Base-by-base conservation (phyloP, 1,140 invertebrate species). In the Calliphora vicina region DNA sequence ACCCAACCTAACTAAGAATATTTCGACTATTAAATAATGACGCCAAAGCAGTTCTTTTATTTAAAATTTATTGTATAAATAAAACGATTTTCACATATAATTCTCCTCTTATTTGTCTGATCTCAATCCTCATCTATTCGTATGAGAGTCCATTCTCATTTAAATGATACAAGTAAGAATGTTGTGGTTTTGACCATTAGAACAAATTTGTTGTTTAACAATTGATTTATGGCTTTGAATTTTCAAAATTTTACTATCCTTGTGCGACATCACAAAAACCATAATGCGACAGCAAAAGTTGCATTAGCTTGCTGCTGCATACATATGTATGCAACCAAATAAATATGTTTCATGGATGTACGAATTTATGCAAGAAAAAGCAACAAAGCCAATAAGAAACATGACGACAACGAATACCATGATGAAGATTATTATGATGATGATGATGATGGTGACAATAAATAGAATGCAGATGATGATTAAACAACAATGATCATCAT, bases 191-290 rank as follows among this genome's bases (percentile, higher is more conserved):
- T 78, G 74, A 78, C 35, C 74, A 78, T 78, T 43, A 45, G 74
- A 43, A 78, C 74, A 78, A 78, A 78, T 78, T 78, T 78, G 74
- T 78, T 78, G 74, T 78, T 20, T 25, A 78, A 78, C 74, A 78
- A 78, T 78, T 78, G 74, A 78, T 78, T 78, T 78, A 78, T 78
- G 17, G 35, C n/a, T 78, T 78, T 78, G 35, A 67, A 67, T 67
- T 67, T 67, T 23, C 20, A 6, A 67, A 67, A 67, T 67, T 67
- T 67, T 23, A 6, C 3, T 23, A n/a, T 67, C 61, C 61, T 67
- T 67, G 23, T 67, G 61, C 61, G 61, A 12, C 61, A 67, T 23
- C 6, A 67, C 20, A 23, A 67, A 67, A 67, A 25, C 20, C 61
- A 67, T 67, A 67, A 67, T 67, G 61, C 61, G 61, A 67, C 61